Evolutionary conservation across 2,888 invertebrate species (phyloP).

Genomic region (Leucophenga maculata): DNA sequence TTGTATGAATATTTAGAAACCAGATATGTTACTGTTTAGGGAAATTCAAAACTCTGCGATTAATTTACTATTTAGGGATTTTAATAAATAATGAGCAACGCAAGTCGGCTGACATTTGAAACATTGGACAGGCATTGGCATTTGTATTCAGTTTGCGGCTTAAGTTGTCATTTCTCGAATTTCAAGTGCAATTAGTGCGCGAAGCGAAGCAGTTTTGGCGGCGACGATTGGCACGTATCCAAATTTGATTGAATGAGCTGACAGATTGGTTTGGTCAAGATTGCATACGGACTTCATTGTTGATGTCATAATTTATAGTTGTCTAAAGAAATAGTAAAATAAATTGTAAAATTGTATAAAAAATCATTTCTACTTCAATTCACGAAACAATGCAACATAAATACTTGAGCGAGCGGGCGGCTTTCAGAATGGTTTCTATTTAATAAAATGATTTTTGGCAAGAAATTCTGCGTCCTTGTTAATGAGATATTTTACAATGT

Average conservation of each 20-base stretch:
- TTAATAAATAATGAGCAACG: constrained; percentile 11
- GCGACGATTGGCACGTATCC: constrained; percentile 4
- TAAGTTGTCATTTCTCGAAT: constrained; percentile 38
- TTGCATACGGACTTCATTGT: constrained; percentile 21
- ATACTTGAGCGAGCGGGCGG: no score
- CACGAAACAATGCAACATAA: no score
- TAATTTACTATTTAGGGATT: constrained; percentile 10
- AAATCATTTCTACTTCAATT: neutral
- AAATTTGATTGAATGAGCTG: constrained; percentile 13
- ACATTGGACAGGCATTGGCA: neutral
- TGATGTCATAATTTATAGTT: constrained; percentile 54
- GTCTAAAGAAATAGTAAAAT: constrained; percentile 28
- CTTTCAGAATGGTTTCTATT: no score
- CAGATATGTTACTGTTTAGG: constrained; percentile 6
- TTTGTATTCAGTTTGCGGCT: constrained; percentile 27
- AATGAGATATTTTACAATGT: no score
- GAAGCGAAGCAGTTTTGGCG: neutral
- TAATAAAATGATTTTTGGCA: no score
- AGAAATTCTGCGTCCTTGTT: no score
- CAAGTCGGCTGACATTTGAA: constrained; percentile 27
- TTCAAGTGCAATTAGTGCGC: constrained; percentile 32
- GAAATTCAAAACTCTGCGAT: neutral
- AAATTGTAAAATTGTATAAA: neutral
- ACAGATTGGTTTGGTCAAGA: neutral
- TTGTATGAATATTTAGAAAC: neutral